These are phyloP conservation scores for Plagodis pulveraria DNA, from an alignment of 2,888 invertebrate genomes.

Conservation along the genomic window DNA sequence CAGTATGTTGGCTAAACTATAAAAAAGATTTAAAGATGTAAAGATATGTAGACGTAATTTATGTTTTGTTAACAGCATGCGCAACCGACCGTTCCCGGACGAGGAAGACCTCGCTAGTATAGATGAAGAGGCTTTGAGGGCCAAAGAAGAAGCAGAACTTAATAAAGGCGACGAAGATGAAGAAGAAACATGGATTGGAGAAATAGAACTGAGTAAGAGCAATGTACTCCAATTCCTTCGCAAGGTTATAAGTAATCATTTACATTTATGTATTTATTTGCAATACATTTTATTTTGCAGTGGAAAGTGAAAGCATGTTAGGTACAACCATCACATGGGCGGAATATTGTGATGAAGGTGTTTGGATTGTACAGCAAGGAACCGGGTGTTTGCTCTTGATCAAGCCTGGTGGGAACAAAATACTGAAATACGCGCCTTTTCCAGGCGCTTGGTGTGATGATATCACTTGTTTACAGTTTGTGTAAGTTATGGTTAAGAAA, in stretches of 20 bases:
- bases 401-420: conserved; percentile 61
- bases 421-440: conserved; percentile 71
- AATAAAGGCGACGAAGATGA: conserved; percentile 65
- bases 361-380: conserved; percentile 72
- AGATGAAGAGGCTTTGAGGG: conserved; percentile 84
- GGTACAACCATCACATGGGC: conserved; percentile 76
- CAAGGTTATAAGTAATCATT: no score
- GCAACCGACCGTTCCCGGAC: conserved; percentile 70
- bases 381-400: conserved; percentile 70
- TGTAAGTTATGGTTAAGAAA: conserved; percentile 53
- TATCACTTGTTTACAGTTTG: conserved; percentile 63
- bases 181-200: conserved; percentile 77
- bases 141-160: conserved; percentile 77
- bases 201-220: conserved; percentile 86
- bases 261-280: no score
- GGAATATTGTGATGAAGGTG: conserved; percentile 64
- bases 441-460: conserved; percentile 73
- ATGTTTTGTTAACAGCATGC: conserved; percentile 56
- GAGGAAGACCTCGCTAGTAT: conserved; percentile 79
- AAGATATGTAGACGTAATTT: no score
- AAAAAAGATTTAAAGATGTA: no score
- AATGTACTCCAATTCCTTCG: not conserved
- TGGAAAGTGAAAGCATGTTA: conserved; percentile 69
- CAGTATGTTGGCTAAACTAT: no score
- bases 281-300: no score